These are phyloP conservation scores for Pyrocoelia pectoralis DNA, from an alignment of 2,888 invertebrate genomes.

Conservation along the genomic window DNA sequence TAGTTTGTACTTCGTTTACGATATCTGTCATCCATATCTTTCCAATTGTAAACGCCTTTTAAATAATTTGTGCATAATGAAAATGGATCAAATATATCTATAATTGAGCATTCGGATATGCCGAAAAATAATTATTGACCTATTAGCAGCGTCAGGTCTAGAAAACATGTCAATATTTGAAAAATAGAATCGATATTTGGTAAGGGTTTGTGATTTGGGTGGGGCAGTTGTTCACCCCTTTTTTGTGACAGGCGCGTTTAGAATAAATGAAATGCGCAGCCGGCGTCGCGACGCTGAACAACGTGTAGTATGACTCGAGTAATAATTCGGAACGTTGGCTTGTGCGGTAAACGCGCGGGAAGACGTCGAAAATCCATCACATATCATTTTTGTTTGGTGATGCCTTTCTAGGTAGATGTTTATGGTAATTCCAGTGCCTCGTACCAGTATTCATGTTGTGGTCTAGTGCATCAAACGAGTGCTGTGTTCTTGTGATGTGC, in stretches of 20 bases:
- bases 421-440: conserved; percentile 49
- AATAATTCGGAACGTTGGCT: conserved; percentile 49
- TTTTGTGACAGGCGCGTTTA: conserved; percentile 44
- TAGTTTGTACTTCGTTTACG: too few relatives aligned
- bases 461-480: conserved; percentile 40
- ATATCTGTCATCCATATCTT: too few relatives aligned
- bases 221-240: conserved; percentile 41
- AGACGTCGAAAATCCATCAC: conserved; percentile 46
- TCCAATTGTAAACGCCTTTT: too few relatives aligned
- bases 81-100: not conserved
- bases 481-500: conserved; percentile 40
- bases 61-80: not conserved
- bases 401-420: conserved; percentile 46
- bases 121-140: conserved; percentile 5
- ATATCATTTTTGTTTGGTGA: conserved; percentile 51
- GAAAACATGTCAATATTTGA: conserved; percentile 41
- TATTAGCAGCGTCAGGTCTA: conserved; percentile 20
- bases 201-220: conserved; percentile 35
- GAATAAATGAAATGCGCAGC: conserved; percentile 45
- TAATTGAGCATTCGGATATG: not conserved
- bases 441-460: conserved; percentile 41
- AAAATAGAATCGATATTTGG: conserved; percentile 42
- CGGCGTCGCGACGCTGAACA: conserved; percentile 48
- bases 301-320: conserved; percentile 55
- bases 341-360: conserved; percentile 46